Conservation (phyloP, 2,797 vertebrate species). For the Schizopygopsis pylzovi region DNA sequence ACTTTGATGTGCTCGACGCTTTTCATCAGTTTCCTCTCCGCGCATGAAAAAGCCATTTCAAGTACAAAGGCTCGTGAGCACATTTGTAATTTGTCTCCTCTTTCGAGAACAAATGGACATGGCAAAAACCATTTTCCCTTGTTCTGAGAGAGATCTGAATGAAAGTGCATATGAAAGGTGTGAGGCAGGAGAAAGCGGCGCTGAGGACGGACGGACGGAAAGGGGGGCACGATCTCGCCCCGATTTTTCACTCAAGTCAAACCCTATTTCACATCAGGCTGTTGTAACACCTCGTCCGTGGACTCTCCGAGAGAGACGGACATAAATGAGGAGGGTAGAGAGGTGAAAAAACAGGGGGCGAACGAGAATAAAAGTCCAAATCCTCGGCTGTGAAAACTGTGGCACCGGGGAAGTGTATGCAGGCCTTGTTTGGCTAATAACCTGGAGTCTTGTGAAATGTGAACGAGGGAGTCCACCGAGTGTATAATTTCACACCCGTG, state of each 20-base stretch:
- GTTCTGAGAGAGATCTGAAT: slow-evolving; percentile 63
- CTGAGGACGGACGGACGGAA: slow-evolving; percentile 59
- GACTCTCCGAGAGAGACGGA: slow-evolving; percentile 49
- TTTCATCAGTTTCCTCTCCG: slow-evolving; percentile 91
- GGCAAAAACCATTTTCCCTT: slow-evolving; percentile 67
- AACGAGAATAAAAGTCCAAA: slow-evolving; percentile 76
- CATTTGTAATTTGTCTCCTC: slow-evolving; percentile 90
- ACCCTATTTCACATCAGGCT: slow-evolving; percentile 72
- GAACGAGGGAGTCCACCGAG: slow-evolving; percentile 74
- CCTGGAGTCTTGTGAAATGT: slow-evolving; percentile 75
- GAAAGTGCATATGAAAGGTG: slow-evolving; percentile 62
- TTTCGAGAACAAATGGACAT: slow-evolving; percentile 78
- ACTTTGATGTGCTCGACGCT: slow-evolving; percentile 94
- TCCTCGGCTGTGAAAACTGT: slow-evolving; percentile 82
- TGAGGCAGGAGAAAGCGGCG: slow-evolving; percentile 62
- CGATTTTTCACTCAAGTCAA: slow-evolving; percentile 70
- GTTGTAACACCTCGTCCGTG: slow-evolving; percentile 66
- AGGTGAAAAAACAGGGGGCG: slow-evolving; percentile 65
- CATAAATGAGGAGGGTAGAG: slow-evolving; percentile 69
- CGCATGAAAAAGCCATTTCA: slow-evolving; percentile 84
- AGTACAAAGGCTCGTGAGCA: slow-evolving; percentile 86
- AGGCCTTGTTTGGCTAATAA: slow-evolving; percentile 82
- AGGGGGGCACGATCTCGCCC: slow-evolving; percentile 65
- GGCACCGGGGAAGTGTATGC: slow-evolving; percentile 76
- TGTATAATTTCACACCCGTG: slow-evolving; percentile 83